Conservation (phyloP, 2,113 vertebrate genomes). For the Accipiter virgatus region DNA sequence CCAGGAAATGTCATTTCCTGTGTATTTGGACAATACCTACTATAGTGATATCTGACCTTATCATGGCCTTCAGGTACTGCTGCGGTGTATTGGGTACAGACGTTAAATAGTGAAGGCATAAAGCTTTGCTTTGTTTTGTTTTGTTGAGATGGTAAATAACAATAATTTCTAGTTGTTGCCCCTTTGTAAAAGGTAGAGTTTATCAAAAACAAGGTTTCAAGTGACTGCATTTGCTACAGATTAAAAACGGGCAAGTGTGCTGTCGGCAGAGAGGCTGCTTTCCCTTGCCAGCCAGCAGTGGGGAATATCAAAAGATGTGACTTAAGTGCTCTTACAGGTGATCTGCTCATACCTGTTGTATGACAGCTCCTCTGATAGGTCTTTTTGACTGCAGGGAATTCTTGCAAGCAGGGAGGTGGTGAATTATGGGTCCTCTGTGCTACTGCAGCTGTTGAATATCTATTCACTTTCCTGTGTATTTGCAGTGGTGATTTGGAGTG, state of each 20-base stretch:
- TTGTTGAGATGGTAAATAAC: neutral
- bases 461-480: neutral
- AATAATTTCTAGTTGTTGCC: neutral
- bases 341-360: neutral
- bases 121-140: neutral
- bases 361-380: neutral
- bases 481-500: neutral
- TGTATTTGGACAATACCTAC: neutral
- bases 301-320: neutral
- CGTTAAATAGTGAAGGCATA: neutral
- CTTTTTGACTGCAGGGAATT: neutral
- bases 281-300: neutral
- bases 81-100: neutral
- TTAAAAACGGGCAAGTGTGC: neutral
- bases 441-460: neutral
- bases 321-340: neutral
- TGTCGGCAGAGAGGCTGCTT: neutral
- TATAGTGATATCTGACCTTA: neutral
- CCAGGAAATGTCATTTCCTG: neutral
- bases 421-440: neutral
- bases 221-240: neutral
- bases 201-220: constrained; percentile 36
- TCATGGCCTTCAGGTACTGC: neutral
- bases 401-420: neutral
- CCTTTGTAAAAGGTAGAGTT: constrained; percentile 5